Evolutionary conservation across 2,888 invertebrate species (phyloP).

Genomic region (Hirtodrosophila cameraria): DNA sequence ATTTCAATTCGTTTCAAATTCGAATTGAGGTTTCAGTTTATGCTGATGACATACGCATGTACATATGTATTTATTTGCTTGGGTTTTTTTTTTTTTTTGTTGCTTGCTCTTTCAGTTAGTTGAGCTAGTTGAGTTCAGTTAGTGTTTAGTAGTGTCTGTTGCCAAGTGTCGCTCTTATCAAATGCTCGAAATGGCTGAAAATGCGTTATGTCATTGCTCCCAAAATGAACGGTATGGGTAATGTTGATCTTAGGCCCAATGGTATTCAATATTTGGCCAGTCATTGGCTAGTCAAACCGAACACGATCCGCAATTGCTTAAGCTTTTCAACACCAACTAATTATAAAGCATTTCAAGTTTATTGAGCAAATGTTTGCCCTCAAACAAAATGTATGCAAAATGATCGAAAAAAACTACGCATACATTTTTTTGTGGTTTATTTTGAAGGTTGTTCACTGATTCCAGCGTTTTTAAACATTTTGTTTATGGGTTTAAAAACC

Average conservation of each 20-base stretch:
- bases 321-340: constrained; percentile 64
- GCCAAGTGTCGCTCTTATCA: constrained; percentile 39
- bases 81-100: background rate
- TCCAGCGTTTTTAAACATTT: constrained; percentile 6
- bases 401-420: constrained; percentile 47
- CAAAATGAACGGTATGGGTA: constrained; percentile 19
- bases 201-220: constrained; percentile 57
- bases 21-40: constrained; percentile 3
- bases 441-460: constrained; percentile 23
- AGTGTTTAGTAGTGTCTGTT: constrained; percentile 18
- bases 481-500: constrained; percentile 20
- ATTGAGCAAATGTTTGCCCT: constrained; percentile 64
- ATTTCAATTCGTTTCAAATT: background rate
- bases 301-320: constrained; percentile 28
- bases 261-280: constrained; percentile 57
- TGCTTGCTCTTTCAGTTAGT: constrained; percentile 26
- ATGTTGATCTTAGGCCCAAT: constrained; percentile 43
- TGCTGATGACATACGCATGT: constrained; percentile 11
- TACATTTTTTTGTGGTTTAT: constrained; percentile 37
- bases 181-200: constrained; percentile 7
- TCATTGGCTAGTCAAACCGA: constrained; percentile 39
- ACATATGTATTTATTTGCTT: constrained; percentile 10
- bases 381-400: constrained; percentile 65
- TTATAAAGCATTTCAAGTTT: constrained; percentile 64
- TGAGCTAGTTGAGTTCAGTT: constrained; percentile 14